Evolutionary conservation across 2,113 vertebrate genomes (phyloP).

Genomic region (Ondatra zibethicus): DNA sequence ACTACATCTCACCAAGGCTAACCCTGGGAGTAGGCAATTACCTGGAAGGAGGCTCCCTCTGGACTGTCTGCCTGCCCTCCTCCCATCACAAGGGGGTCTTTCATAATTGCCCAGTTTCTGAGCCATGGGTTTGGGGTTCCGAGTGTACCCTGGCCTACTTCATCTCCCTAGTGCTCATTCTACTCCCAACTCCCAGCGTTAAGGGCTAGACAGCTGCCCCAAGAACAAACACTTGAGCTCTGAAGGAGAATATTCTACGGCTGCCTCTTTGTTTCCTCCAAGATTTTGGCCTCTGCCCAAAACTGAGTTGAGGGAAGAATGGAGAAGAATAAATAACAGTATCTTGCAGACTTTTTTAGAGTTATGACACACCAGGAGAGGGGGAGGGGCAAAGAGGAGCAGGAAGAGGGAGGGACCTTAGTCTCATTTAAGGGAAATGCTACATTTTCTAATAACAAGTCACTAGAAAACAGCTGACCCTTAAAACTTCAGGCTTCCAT

Average conservation of each 20-base stretch:
- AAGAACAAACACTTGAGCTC: background rate
- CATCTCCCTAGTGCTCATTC: accelerated
- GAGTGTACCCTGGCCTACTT: background rate
- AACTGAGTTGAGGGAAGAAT: conserved; percentile 46
- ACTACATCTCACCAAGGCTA: conserved; percentile 64
- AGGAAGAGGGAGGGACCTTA: background rate
- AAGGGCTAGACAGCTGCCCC: background rate
- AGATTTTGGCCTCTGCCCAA: conserved; percentile 68
- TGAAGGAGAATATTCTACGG: conserved; percentile 34
- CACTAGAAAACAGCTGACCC: conserved; percentile 79
- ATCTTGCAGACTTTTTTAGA: conserved; percentile 39
- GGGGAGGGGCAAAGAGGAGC: background rate
- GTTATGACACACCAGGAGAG: background rate
- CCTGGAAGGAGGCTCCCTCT: conserved; percentile 36
- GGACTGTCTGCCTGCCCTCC: background rate
- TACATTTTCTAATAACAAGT: conserved; percentile 75
- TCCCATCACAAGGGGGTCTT: conserved; percentile 56
- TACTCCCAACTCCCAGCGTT: background rate
- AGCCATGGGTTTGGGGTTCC: background rate
- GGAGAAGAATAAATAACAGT: conserved; percentile 66
- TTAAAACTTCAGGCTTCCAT: conserved; percentile 76
- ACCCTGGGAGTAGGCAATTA: conserved; percentile 61
- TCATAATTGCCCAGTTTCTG: conserved; percentile 2
- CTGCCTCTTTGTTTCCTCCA: conserved; percentile 50
- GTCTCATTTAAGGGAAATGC: conserved; percentile 56